These are phyloP conservation scores for Ormyrus nitidulus DNA, from an alignment of 2,888 invertebrate genomes.

Conservation along the genomic window DNA sequence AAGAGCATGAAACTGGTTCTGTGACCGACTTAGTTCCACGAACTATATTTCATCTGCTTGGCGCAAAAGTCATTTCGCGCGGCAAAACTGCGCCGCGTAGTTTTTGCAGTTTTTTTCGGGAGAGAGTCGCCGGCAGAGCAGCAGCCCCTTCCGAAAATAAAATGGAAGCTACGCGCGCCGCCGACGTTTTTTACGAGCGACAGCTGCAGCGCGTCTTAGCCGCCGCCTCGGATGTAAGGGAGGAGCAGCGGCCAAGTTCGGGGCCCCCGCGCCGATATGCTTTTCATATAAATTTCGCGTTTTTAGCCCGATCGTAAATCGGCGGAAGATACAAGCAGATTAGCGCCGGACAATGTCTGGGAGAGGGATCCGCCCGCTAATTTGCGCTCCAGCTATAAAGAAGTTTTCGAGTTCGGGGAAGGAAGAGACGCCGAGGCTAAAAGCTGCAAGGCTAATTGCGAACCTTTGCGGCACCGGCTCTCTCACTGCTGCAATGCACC, in stretches of 20 bases:
- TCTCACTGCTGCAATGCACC: neutral
- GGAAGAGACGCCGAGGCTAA: no score
- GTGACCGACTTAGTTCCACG: slow-evolving; percentile 25
- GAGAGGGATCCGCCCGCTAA: no score
- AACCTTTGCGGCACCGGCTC: neutral
- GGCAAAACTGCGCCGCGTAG: neutral
- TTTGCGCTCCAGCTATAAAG: no score
- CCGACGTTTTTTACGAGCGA: neutral
- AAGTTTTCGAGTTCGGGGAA: no score
- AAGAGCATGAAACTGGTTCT: slow-evolving; percentile 17
- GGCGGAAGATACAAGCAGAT: no score
- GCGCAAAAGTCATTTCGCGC: slow-evolving; percentile 29
- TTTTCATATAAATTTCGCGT: neutral
- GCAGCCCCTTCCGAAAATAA: slow-evolving; percentile 22
- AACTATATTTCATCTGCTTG: slow-evolving; percentile 42
- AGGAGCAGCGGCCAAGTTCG: neutral
- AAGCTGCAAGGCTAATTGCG: no score
- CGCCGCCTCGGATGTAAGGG: neutral
- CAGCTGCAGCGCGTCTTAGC: neutral
- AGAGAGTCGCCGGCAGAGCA: no score
- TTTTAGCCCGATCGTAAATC: slow-evolving; percentile 1
- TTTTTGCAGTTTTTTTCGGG: neutral
- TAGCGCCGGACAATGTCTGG: no score
- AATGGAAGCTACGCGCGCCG: neutral
- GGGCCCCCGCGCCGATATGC: neutral